phyloP scores from a whole-genome alignment of 2,888 invertebrate species.

The Sinohyriopsis cumingii region DNA sequence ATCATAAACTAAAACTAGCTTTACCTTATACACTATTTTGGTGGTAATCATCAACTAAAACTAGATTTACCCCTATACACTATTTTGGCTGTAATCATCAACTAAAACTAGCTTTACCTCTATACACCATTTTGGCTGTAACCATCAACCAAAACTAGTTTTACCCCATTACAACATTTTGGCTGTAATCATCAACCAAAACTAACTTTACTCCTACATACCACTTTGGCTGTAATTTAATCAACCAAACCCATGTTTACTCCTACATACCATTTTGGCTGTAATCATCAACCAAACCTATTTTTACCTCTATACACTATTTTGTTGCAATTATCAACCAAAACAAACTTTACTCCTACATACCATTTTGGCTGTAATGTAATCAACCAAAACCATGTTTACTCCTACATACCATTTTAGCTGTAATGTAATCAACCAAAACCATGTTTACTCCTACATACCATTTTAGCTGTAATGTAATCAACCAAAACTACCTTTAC shows the following conservation, averaged over 20 bases:
- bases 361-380: too few relatives aligned
- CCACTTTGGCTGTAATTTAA: slow-evolving; percentile 82
- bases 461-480: too few relatives aligned
- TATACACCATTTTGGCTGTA: slow-evolving; percentile 80
- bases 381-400: too few relatives aligned
- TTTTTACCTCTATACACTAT: too few relatives aligned
- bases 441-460: too few relatives aligned
- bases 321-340: slow-evolving; percentile 93
- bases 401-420: too few relatives aligned
- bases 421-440: too few relatives aligned
- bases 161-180: not conserved
- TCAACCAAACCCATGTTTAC: not conserved
- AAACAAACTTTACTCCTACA: slow-evolving; percentile 81
- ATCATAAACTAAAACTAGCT: slow-evolving; percentile 94
- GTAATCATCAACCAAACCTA: slow-evolving; percentile 89
- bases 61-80: too few relatives aligned
- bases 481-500: too few relatives aligned
- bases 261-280: slow-evolving; percentile 79
- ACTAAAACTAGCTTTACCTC: not conserved
- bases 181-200: too few relatives aligned
- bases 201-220: slow-evolving; percentile 32
- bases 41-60: too few relatives aligned
- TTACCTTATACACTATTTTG: not conserved
- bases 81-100: too few relatives aligned
- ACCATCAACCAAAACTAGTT: slow-evolving; percentile 94